Evolutionary conservation across 2,888 invertebrate species (phyloP), one percentile per base, ranked within the genome.

Genomic region (Syrphus vitripennis): DNA sequence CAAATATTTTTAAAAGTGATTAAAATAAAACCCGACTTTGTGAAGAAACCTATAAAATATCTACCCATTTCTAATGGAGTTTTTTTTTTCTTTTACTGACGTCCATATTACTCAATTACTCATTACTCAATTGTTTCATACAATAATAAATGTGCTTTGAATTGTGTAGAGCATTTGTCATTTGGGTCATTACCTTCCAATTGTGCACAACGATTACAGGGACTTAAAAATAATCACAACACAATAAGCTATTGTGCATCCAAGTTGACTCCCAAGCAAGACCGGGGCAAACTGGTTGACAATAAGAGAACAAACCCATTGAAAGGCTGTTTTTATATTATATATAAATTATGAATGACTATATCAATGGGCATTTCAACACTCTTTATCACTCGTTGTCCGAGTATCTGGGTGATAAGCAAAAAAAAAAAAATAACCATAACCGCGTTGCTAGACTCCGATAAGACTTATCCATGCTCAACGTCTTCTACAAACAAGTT

Each of bases 81-180:
- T 21, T 65, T 42, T 75, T 57, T 67, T 40, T 74, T 48, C 31
- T 55, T 67, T 53, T 37, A 61, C 55, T 40, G 79, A 79, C 74
- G 72, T 50, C 59, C 42, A 61, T 74, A 59, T 65, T n/a, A n/a
- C 9, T 19, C 29, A 31, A 72, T 45, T 57, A 50, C 14, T 50
- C 4, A 16, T 34, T 9, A 61, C 53, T 42, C 12, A 65, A 59
- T 61, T 67, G 34, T 37, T 37, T 67, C 37, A n/a, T 59, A 53
- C 31, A 50, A 59, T 45, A 72, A 65, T 34, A 42, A 72, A 37
- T 50, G 21, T 16, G 19, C n/a, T 57, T 7, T 31, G 9, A 6
- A 14, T 40, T 42, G 63, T 63, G 12, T 3, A 31, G 59, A 42
- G 29, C 24, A 63, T 42, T 65, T 67, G 31, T 29, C 57, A 55